Percentiles rank a stretch among this genome's conserved stretches.
Evolutionary conservation across 1,140 invertebrate species (phyloP).

Genomic region (Micrasema longulum): DNA sequence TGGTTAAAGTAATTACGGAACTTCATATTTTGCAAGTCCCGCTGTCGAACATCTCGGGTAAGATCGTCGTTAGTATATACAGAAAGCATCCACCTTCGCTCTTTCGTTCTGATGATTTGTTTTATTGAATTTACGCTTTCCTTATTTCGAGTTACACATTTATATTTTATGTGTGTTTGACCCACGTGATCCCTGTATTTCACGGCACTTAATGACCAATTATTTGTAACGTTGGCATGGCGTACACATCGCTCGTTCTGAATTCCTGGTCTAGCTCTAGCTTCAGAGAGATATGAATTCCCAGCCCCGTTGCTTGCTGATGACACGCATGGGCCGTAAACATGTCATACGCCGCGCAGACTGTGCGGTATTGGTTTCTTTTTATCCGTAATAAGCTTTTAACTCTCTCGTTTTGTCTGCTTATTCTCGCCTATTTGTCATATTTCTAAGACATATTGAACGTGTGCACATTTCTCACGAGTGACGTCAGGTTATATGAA

Average conservation of each 20-base stretch:
- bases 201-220: slow-evolving; percentile 36
- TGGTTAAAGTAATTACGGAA: too few relatives aligned
- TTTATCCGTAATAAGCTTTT: slow-evolving; percentile 1
- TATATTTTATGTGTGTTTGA: slow-evolving; percentile 30
- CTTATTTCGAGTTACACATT: slow-evolving; percentile 15
- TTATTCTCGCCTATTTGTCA: slow-evolving; percentile 22
- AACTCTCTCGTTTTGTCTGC: slow-evolving; percentile 12
- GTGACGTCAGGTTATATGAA: not conserved
- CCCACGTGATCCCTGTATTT: slow-evolving; percentile 35
- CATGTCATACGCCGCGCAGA: not conserved
- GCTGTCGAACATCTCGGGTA: too few relatives aligned
- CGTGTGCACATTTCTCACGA: slow-evolving; percentile 27
- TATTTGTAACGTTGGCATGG: slow-evolving; percentile 16
- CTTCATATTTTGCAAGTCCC: too few relatives aligned
- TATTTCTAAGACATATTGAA: slow-evolving; percentile 7
- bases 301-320: not conserved
- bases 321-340: slow-evolving; percentile 30
- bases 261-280: slow-evolving; percentile 2
- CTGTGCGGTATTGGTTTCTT: not conserved
- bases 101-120: not conserved
- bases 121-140: slow-evolving; percentile 11
- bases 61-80: too few relatives aligned
- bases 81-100: too few relatives aligned
- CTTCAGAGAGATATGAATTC: slow-evolving; percentile 7
- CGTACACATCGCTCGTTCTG: not conserved